Percentiles rank a stretch among this genome's conserved stretches.
Evolutionary conservation across 2,888 invertebrate genomes (phyloP).

Genomic region (Eristalis pertinax): DNA sequence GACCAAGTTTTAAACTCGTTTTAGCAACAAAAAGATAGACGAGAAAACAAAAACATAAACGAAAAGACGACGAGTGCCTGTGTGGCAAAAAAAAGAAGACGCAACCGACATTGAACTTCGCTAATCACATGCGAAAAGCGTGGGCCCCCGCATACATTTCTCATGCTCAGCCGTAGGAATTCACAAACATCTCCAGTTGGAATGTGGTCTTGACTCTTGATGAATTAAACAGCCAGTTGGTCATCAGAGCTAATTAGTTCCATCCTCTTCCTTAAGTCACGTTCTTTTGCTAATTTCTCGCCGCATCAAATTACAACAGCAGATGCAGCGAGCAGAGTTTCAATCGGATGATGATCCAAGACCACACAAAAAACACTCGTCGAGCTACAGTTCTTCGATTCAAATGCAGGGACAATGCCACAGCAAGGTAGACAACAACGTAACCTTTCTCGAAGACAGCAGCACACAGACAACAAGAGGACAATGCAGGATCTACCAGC

Average conservation of each 20-base stretch:
- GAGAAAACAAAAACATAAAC: background rate
- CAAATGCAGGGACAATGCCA: background rate
- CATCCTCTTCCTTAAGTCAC: background rate
- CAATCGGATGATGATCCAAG: background rate
- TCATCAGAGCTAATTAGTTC: too few relatives aligned
- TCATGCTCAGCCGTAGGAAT: background rate
- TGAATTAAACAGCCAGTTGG: too few relatives aligned
- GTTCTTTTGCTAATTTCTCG: too few relatives aligned
- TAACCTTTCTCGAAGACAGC: background rate
- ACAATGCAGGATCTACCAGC: background rate
- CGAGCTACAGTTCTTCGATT: background rate
- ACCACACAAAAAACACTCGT: background rate
- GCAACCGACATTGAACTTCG: conserved; percentile 33
- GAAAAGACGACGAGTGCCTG: background rate
- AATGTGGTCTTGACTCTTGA: background rate
- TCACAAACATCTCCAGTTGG: background rate
- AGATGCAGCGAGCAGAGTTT: background rate
- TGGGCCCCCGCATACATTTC: conserved; percentile 7
- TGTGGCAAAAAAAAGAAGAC: conserved; percentile 2
- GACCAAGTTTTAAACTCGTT: background rate
- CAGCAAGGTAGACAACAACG: background rate
- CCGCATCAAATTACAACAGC: background rate
- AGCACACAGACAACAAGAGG: background rate
- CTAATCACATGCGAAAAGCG: conserved; percentile 8
- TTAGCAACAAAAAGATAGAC: background rate